Base-by-base conservation (phyloP, 2,113 vertebrate species). In the Carassius carassius region DNA sequence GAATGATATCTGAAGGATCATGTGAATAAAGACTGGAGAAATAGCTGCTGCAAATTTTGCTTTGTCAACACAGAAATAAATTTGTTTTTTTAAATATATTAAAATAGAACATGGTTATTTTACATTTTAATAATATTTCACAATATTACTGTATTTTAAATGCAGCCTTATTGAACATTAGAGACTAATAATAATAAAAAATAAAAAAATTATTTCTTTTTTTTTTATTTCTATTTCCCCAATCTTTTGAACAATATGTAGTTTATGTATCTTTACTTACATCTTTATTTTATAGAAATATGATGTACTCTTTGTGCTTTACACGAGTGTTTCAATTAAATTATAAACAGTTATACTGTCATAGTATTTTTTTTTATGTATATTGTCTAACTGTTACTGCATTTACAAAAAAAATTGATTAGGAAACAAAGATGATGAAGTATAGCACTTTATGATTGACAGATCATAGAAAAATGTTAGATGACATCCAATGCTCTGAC, bases 401-500 rank as follows among this genome's bases (percentile, higher is more conserved):
- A 32, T 67, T 17, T 32, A 1, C 14, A 4, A 17, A 67, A 67
- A 44, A 17, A 7, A 29, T 5, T 29, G 23, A 13, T 16, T 16
- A 65, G 23, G 6, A 49, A 7, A 0, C n/a, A 49, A 75, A 51
- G 13, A 16, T 16, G 17, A 29, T n/a, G 72, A 51, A 25, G 44
- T 23, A 23, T 16, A 16, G 5, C 5, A 3, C 23, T 76, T 29
- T 21, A 14, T 32, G 58, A 23, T 44, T 47, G 2, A 21, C 10
- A 54, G 25, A 19, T 25, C 23, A 17, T n/a, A 58, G 2, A 62
- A 8, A 25, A 25, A 13, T 44, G 69, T 44, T 10, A 72, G 69
- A 72, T 72, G 12, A 72, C 19, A 72, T 35, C 14, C 29, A 69
- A 2, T 35, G 60, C 81, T 13, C 56, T 84, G 88, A 97, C 96